Evolutionary conservation across 2,113 vertebrate genomes (phyloP), one percentile per base, ranked within the genome.

Genomic region (Promerops cafer): DNA sequence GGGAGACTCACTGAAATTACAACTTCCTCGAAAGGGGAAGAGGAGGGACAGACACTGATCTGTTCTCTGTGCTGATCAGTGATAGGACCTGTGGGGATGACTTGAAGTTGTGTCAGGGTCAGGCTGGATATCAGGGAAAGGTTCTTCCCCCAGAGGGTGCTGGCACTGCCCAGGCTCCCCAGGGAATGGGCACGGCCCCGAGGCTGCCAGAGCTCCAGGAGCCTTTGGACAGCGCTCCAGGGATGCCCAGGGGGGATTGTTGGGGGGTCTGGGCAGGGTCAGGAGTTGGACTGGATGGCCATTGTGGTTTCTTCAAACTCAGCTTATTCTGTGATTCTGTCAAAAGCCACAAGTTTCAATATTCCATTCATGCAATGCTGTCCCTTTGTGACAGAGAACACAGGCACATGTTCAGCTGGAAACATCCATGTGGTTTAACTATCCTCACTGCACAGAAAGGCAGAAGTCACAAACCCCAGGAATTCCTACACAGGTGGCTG

Each of bases 331-430:
- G 18, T 63, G n/a, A 61, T 40, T 79, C 76, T 65, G n/a, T 49
- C 49, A 52, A 75, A 65, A 2, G 13, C 30, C n/a, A 24, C 20
- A 57, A 33, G 28, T 81, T 78, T 65, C 31, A 74, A 16, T 5
- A 8, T 19, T 42, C 57, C 5, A 30, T 16, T 80, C 0, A 2
- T 5, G 18, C 44, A 39, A 12, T 0, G 4, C 27, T 59, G 33
- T 20, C 15, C 47, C 28, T 72, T 26, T 24, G 24, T 59, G 61
- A 49, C 22, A 35, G 33, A 23, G 30, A 59, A 31, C 8, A 30
- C 20, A 26, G 26, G 56, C n/a, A 61, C 1, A 11, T 0, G 0
- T 22, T 37, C 5, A 50, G 26, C 22, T 76, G 71, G 65, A 47
- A 65, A 47, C 1, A 65, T 16, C 30, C 33, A 8, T 1, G 1